These are phyloP conservation scores for Diplolepis rosae DNA, from an alignment of 2,888 invertebrate species.

Conservation along the genomic window DNA sequence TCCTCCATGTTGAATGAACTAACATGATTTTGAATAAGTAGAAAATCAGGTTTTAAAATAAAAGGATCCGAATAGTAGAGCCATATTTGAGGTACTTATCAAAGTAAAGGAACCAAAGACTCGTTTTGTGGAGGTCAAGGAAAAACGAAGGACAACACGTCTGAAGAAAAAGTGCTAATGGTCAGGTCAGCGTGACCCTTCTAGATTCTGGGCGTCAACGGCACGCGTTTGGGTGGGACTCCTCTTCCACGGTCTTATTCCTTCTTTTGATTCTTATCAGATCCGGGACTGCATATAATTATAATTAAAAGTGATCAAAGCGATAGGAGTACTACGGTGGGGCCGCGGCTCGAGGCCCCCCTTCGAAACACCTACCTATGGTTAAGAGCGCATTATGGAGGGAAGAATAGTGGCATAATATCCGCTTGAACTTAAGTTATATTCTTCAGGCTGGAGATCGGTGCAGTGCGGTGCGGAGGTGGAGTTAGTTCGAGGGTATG, in stretches of 20 bases:
- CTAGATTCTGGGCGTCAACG: constrained; percentile 67
- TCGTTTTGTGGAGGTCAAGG: constrained; percentile 22
- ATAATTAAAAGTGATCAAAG: constrained; percentile 72
- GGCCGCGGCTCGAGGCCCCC: constrained; percentile 51
- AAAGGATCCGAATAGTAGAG: too few species aligned
- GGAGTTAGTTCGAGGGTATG: constrained; percentile 71
- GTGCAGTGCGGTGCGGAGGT: constrained; percentile 69
- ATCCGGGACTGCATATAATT: constrained; percentile 70
- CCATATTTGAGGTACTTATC: not conserved
- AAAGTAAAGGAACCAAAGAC: not conserved
- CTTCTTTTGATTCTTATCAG: constrained; percentile 60
- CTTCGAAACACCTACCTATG: constrained; percentile 63
- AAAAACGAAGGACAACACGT: constrained; percentile 10
- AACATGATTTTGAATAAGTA: too few species aligned
- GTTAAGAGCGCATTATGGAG: constrained; percentile 65
- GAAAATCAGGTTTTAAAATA: too few species aligned
- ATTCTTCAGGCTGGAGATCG: constrained; percentile 65
- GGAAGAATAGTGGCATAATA: constrained; percentile 72
- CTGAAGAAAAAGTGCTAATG: constrained; percentile 49
- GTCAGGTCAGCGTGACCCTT: constrained; percentile 49
- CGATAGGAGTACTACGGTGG: constrained; percentile 59
- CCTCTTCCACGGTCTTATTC: constrained; percentile 47
- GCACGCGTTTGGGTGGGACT: constrained; percentile 72
- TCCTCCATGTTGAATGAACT: too few species aligned
- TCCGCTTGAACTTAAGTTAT: constrained; percentile 71